Evolutionary conservation across 2,113 vertebrate genomes (phyloP), one percentile per base, ranked within the genome.

Genomic region (Odobenus rosmarus): DNA sequence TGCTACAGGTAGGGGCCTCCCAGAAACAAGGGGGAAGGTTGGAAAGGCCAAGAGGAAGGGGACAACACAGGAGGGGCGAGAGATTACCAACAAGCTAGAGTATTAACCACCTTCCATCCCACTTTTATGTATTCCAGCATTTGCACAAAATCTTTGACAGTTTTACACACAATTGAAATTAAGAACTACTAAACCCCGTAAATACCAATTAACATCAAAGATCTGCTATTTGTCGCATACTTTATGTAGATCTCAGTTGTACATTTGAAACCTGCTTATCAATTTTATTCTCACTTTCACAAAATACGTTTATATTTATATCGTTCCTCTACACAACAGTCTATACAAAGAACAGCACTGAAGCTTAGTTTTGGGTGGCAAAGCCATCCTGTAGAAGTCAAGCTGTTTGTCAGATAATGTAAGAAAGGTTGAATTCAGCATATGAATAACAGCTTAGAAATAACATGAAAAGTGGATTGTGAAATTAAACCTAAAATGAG

Each of bases 341-440:
- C 59, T 74, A 67, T 67, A 80, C 11, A 90, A 84, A 96, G 71
- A 80, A 18, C 24, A 51, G 71, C 24, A 81, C 15, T 51, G 24
- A 94, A 94, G 14, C 53, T 31, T 59, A 82, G 31, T 36, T 87
- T 36, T 16, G 26, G 21, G 49, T 33, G 19, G 74, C 61, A 95
- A 93, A 84, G 59, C 10, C 57, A 67, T 36, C 12, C 53, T 33
- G 79, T 71, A 80, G 81, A 59, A 81, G 72, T 59, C 72, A 89
- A 92, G 71, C 57, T 96, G n/a, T 55, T 96, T 51, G 19, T 36
- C 33, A 72, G 55, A 81, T 71, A 69, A 87, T 36, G 42, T 33
- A 89, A 90, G 49, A 90, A 93, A 97, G 64, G 39, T 61, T 95
- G 85, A 84, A 85, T 88, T 71, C 89, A 88, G 71, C 33, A 57